Evolutionary conservation across 2,888 invertebrate species (phyloP), one percentile per base, ranked within the genome.

Genomic region (Drosophila atripex): DNA sequence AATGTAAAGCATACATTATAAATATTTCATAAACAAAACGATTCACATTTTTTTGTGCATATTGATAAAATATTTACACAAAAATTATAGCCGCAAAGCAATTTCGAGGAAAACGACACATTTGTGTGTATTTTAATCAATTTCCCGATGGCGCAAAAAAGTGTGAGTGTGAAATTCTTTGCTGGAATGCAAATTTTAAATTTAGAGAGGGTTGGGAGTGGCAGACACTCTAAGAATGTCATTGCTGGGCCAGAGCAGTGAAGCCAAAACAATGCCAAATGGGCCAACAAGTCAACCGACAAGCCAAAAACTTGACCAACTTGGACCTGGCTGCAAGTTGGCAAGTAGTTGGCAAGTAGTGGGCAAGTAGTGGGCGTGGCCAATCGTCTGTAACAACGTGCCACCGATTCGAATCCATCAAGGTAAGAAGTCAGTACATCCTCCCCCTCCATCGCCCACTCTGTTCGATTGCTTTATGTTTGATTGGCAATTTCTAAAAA

Each of bases 401-500:
- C 57, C 71, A 53, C 47, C 21, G 41, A 14, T 14, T 60, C 32
- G 43, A 60, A 53, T 60, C 53, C 49, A 60, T 69, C 69, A 49
- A 55, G 55, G 65, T 64, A 65, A 38, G 38, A 28, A 32, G 46
- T 30, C 12, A 14, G 14, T 11, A 7, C 45, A 5, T 16, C 21
- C 9, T 21, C 54, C 4, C 8, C 23, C 12, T 3, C 45, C 11
- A 50, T 47, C 51, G 16, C 41, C 56, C 46, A 49, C 58, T 50
- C 46, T 46, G 46, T 59, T 50, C 61, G 70, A 70, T 70, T 54
- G 70, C 55, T 56, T 59, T 68, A 68, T 66, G 64, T 79, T 74
- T 75, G 77, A 77, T 73, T 77, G 77, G 56, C 74, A 78, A 71
- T 80, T 79, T 77, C 78, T 71, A 77, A 72, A 80, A 74, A 78